Evolutionary conservation across 2,888 invertebrate species (phyloP), one percentile per base, ranked within the genome.

Genomic region (Lithosia quadra): DNA sequence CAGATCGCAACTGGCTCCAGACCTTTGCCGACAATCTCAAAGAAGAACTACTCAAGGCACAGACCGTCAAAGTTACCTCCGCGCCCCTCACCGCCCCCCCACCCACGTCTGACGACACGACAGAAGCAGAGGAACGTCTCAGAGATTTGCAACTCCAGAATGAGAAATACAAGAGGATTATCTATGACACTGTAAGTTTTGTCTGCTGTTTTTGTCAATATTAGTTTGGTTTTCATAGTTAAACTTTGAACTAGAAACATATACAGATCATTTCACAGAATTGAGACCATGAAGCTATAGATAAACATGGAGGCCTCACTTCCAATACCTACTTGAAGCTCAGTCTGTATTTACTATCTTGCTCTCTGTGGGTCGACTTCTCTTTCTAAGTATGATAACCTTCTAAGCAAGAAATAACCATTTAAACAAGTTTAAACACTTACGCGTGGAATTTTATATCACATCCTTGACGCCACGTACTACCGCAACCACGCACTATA

Each of bases 151-250:
- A 92, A 71, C 91, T 95, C 78, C 96, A 97, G 86, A 97, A 96
- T 87, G 95, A 96, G 75, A 96, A 97, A 88, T 97, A 98, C 86
- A 97, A 97, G 91, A 96, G 93, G 84, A 96, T 97, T 79, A 97
- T 98, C 75, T 96, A 96, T 78, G 97, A 97, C 86, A 97, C 97
- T 79, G 98, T 98, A 88, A 95, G 96, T 95, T 71, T 21, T n/a
- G 18, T 22, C 49, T 62, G 10, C 53, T 21, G 11, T 22, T 24
- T 9, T n/a, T 43, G 10, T 3, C 11, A 60, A 13, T n/a, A 7
- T 15, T 34, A 34, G 18, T 34, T 10, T 34, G 10, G 8, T 15
- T 18, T 43, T 0, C 18, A 7, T 43, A 0, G 0, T 18, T 43
- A 18, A 43, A 15, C 18, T 43, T 18, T 7, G 7, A 43, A 43